Evolutionary conservation across 2,888 invertebrate species (phyloP).

Genomic region (Digitonthophagus gazella): DNA sequence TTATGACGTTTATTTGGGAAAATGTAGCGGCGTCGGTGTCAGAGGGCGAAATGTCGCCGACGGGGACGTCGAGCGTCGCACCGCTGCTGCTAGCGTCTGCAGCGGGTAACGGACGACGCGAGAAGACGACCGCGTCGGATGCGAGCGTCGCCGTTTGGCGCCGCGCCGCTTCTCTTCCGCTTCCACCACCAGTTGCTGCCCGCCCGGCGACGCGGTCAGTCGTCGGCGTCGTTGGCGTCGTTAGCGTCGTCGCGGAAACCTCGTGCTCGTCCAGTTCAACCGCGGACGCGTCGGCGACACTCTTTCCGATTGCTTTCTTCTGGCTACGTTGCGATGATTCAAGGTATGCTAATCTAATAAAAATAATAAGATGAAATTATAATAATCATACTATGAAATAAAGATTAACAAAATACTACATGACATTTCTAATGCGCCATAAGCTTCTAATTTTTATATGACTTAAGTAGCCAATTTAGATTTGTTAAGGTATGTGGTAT

Average conservation of each 20-base stretch:
- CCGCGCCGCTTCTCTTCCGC: slow-evolving; percentile 16
- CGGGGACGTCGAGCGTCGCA: neutral
- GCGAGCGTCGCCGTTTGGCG: slow-evolving; percentile 18
- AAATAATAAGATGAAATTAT: slow-evolving; percentile 7
- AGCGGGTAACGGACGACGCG: neutral
- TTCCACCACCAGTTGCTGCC: slow-evolving; percentile 14
- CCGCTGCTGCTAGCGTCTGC: neutral
- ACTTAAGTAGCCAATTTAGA: no score
- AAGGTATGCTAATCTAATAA: slow-evolving; percentile 23
- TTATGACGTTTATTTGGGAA: neutral
- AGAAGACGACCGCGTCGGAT: slow-evolving; percentile 2
- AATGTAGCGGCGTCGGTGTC: neutral
- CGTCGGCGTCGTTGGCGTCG: slow-evolving; percentile 12
- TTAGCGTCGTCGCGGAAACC: neutral
- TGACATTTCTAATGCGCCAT: no score
- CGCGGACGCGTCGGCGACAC: neutral
- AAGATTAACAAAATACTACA: no score
- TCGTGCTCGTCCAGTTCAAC: neutral
- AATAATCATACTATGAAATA: no score
- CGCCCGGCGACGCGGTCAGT: slow-evolving; percentile 17
- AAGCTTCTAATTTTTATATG: no score
- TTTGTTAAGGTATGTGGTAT: no score
- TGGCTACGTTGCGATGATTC: slow-evolving; percentile 23
- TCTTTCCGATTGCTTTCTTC: slow-evolving; percentile 12
- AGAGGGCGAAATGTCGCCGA: neutral